A percentile compares a stretch with the other conserved stretches of the same genome.
Evolutionary conservation across 2,888 invertebrate genomes (phyloP).

Genomic region (Nycteola revayana): DNA sequence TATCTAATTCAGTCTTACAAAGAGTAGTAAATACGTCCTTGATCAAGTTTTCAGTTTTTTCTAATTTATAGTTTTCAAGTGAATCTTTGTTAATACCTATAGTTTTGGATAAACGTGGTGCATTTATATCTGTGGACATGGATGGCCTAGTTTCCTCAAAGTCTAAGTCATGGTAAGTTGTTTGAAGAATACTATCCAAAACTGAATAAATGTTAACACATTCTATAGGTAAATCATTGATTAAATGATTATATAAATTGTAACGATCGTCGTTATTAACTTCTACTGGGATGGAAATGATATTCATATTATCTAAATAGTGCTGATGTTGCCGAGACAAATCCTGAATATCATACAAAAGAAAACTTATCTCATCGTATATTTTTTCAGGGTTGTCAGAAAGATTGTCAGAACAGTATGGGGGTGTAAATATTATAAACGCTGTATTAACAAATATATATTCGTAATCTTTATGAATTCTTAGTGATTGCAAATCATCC

Average conservation of each 20-base stretch:
- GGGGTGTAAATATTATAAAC: slow-evolving; percentile 66
- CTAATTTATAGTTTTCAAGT: slow-evolving; percentile 37
- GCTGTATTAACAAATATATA: slow-evolving; percentile 64
- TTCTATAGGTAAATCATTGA: slow-evolving; percentile 57
- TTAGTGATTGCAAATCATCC: slow-evolving; percentile 58
- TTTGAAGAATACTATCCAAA: slow-evolving; percentile 57
- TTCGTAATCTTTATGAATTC: slow-evolving; percentile 49
- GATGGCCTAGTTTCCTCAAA: not conserved
- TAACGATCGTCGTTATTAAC: slow-evolving; percentile 27
- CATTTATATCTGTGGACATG: not conserved
- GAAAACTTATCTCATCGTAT: slow-evolving; percentile 75
- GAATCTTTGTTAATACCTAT: slow-evolving; percentile 1
- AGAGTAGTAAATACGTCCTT: slow-evolving; percentile 55
- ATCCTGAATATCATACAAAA: slow-evolving; percentile 80
- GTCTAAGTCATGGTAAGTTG: slow-evolving; percentile 41
- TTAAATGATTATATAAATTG: slow-evolving; percentile 41
- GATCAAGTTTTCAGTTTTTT: slow-evolving; percentile 51
- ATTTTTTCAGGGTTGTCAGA: slow-evolving; percentile 61
- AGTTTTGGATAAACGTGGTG: slow-evolving; percentile 8
- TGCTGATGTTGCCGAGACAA: slow-evolving; percentile 68
- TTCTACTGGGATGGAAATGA: slow-evolving; percentile 51
- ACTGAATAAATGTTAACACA: slow-evolving; percentile 59
- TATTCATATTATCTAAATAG: slow-evolving; percentile 72
- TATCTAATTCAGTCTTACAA: slow-evolving; percentile 48
- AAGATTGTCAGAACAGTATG: slow-evolving; percentile 54